A percentile compares a stretch with the other conserved stretches of the same genome.
Evolutionary conservation across 2,797 vertebrate genomes (phyloP).

Genomic region (Telmatherina bonti): DNA sequence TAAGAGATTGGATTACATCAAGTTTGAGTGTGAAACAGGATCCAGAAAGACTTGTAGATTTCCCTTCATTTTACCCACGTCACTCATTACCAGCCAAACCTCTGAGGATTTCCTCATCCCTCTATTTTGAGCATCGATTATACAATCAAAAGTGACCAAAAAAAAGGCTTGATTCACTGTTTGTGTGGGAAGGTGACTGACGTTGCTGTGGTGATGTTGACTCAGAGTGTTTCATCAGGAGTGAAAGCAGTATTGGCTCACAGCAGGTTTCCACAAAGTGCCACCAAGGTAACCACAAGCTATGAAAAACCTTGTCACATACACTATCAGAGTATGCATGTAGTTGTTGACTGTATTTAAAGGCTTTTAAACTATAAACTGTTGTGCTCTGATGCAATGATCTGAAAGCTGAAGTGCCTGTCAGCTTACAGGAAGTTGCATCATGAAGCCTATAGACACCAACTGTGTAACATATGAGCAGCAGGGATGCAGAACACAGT

Average conservation of each 20-base stretch:
- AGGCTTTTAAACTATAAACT: conserved; percentile 75
- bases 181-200: conserved; percentile 37
- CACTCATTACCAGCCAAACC: not conserved
- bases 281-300: conserved; percentile 33
- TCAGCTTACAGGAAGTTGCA: conserved; percentile 81
- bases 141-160: conserved; percentile 15
- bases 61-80: not conserved
- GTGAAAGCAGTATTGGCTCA: conserved; percentile 56
- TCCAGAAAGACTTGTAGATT: not conserved
- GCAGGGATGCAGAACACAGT: conserved; percentile 36
- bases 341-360: conserved; percentile 70
- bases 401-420: conserved; percentile 70
- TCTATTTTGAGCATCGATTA: conserved; percentile 14
- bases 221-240: conserved; percentile 69
- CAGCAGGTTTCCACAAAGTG: conserved; percentile 43
- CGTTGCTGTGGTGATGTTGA: conserved; percentile 45
- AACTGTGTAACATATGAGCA: conserved; percentile 55
- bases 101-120: conserved; percentile 1
- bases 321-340: conserved; percentile 25
- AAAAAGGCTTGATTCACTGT: conserved; percentile 1
- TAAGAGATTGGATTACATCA: not conserved
- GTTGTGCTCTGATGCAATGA: conserved; percentile 79
- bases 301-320: conserved; percentile 32
- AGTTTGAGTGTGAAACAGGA: not conserved
- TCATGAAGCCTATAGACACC: conserved; percentile 77